phyloP scores from a whole-genome alignment of 2,888 invertebrate species.

The Lithophane semibrunnea region DNA sequence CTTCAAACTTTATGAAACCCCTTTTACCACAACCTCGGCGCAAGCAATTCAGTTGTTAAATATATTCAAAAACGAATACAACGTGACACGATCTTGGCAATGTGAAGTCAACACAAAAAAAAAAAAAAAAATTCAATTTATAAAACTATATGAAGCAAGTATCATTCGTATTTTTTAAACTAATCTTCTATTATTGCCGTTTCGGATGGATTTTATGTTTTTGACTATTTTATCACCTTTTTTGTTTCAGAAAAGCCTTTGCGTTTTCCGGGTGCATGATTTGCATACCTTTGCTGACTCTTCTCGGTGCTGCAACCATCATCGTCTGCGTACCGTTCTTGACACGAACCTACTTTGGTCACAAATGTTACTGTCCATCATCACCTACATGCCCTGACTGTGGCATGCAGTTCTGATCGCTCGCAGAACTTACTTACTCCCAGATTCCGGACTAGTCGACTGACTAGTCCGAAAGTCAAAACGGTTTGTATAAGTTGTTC shows the following conservation, averaged over 20 bases:
- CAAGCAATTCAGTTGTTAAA: background rate
- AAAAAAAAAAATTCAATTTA: too few relatives aligned
- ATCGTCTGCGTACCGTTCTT: slow-evolving; percentile 74
- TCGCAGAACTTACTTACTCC: background rate
- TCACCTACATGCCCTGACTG: slow-evolving; percentile 72
- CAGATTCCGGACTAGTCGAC: background rate
- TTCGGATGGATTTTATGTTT: background rate
- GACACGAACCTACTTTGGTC: slow-evolving; percentile 64
- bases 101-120: background rate
- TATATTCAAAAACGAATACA: background rate
- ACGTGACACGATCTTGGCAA: background rate
- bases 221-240: slow-evolving; percentile 27
- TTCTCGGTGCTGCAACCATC: slow-evolving; percentile 70
- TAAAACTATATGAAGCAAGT: slow-evolving; percentile 50
- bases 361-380: slow-evolving; percentile 71
- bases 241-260: slow-evolving; percentile 64
- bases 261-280: slow-evolving; percentile 71
- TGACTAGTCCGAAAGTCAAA: slow-evolving; percentile 10
- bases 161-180: slow-evolving; percentile 25
- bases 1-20: too few relatives aligned
- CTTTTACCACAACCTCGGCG: background rate
- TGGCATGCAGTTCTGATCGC: slow-evolving; percentile 65
- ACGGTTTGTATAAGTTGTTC: slow-evolving; percentile 74
- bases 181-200: slow-evolving; percentile 13
- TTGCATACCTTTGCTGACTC: slow-evolving; percentile 75